These are phyloP conservation scores for Hirtodrosophila histrioides DNA, from an alignment of 2,888 invertebrate genomes.

Conservation along the genomic window DNA sequence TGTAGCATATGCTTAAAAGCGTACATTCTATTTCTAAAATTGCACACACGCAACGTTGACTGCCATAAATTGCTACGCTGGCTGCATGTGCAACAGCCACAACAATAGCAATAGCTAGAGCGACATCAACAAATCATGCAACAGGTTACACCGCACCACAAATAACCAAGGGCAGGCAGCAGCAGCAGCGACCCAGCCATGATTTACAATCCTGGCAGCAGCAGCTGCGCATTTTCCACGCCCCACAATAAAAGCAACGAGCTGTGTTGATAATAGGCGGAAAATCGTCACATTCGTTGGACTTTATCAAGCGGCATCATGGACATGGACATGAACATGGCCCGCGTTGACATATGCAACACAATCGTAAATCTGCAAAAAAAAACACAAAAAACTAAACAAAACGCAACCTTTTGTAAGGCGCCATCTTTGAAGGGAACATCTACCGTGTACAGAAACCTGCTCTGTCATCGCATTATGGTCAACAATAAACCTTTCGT, in stretches of 20 bases:
- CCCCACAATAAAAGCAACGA: conserved; percentile 59
- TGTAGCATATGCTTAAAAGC: conserved; percentile 8
- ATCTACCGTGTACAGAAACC: conserved; percentile 35
- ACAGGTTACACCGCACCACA: conserved; percentile 60
- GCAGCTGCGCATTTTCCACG: conserved; percentile 72
- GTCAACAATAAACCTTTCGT: conserved; percentile 48
- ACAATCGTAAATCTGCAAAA: conserved; percentile 64
- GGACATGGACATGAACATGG: conserved; percentile 17
- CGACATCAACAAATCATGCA: conserved; percentile 66
- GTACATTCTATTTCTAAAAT: conserved; percentile 23
- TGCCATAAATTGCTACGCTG: conserved; percentile 44
- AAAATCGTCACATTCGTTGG: conserved; percentile 71
- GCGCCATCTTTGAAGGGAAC: conserved; percentile 37
- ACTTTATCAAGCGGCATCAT: conserved; percentile 59
- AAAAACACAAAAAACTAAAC: conserved; percentile 14
- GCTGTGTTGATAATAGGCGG: conserved; percentile 69
- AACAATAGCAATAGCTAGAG: neutral
- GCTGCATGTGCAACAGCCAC: conserved; percentile 41
- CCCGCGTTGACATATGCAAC: conserved; percentile 23
- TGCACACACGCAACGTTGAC: conserved; percentile 42
- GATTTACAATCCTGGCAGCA: conserved; percentile 64
- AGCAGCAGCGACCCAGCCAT: conserved; percentile 34
- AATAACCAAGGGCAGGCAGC: conserved; percentile 33
- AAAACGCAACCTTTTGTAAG: conserved; percentile 21
- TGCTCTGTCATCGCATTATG: conserved; percentile 42